Conservation (phyloP, 2,888 invertebrate species). For the Tenodera sinensis region DNA sequence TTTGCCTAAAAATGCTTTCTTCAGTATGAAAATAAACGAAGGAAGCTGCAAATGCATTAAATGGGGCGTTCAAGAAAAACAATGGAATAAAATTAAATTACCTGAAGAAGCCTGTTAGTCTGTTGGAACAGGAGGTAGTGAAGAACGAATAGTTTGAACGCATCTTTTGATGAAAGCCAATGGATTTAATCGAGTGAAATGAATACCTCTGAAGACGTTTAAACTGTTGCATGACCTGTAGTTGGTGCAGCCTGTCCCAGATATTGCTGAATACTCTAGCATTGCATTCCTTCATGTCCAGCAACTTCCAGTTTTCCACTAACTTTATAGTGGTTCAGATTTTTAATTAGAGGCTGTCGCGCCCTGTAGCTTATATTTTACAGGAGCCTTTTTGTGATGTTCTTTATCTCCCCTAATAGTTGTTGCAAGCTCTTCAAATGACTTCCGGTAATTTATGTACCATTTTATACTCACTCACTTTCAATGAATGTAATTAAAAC, state of each 20-base stretch:
- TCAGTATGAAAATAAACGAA: neutral
- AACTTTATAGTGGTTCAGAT: neutral
- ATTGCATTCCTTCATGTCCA: neutral
- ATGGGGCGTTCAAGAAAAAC: neutral
- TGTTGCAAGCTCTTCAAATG: neutral
- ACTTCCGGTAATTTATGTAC: neutral
- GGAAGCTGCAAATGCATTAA: neutral
- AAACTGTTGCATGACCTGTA: neutral
- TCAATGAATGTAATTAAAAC: neutral
- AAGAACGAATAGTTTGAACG: neutral
- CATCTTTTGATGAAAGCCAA: neutral
- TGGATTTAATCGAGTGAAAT: neutral
- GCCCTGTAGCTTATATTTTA: neutral
- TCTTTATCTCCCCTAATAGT: neutral
- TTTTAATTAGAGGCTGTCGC: neutral
- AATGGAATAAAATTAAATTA: neutral
- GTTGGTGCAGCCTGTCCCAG: neutral
- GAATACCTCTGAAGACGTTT: neutral
- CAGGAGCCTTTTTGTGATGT: neutral
- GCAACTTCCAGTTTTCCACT: neutral
- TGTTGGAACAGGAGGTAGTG: neutral
- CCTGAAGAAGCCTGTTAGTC: neutral
- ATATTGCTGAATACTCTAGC: neutral
- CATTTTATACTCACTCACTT: neutral
- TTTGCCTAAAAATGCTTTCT: no score